Evolutionary conservation across 2,113 vertebrate species (phyloP).

Genomic region (Neotoma lepida): DNA sequence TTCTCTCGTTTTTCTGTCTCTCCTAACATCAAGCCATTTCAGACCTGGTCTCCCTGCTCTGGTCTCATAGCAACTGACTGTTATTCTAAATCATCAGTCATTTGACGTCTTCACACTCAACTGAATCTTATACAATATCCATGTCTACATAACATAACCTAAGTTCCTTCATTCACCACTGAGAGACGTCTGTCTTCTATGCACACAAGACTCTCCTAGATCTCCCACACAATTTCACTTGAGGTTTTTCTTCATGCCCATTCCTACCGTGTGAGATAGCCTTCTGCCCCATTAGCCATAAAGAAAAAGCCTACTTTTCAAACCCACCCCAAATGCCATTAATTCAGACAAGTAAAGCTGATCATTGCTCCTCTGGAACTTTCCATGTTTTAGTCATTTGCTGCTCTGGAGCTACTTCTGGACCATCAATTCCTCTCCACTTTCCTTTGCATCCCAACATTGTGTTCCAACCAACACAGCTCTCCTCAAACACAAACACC

Average conservation of each 20-base stretch:
- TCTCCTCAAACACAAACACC: no score
- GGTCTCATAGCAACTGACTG: background rate
- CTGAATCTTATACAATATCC: background rate
- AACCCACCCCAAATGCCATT: background rate
- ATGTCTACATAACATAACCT: background rate
- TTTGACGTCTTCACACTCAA: background rate
- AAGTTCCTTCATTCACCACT: background rate
- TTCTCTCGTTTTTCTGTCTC: background rate
- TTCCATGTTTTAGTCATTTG: background rate
- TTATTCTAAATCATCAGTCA: background rate
- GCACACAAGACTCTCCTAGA: background rate
- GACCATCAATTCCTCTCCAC: background rate
- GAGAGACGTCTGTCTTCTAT: background rate
- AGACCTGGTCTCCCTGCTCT: background rate
- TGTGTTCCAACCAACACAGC: fast-evolving
- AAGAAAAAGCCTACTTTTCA: background rate
- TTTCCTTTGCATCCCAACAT: background rate
- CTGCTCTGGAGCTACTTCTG: background rate
- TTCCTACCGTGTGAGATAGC: no score
- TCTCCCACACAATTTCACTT: background rate
- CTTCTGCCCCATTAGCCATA: background rate
- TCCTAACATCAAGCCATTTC: background rate
- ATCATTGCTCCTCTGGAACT: background rate
- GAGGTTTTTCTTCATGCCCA: background rate
- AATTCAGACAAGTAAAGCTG: background rate